These are phyloP conservation scores for Poeciliopsis gracilis DNA, from an alignment of 2,797 vertebrate species.

Conservation along the genomic window DNA sequence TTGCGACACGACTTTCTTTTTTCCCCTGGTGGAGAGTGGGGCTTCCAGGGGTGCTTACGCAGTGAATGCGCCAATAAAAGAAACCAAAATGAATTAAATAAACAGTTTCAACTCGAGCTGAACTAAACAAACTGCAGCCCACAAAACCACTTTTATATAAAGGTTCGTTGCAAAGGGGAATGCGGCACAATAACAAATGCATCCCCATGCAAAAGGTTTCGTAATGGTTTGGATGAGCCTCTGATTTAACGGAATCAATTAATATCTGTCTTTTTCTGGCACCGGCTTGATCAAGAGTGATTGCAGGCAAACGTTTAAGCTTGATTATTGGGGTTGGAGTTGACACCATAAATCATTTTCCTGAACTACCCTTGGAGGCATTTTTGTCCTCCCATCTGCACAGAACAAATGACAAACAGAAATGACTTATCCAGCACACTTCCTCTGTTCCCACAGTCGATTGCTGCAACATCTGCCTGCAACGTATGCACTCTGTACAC, in stretches of 20 bases:
- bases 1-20: neutral
- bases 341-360: slow-evolving; percentile 44
- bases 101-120: neutral
- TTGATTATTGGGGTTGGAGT: slow-evolving; percentile 27
- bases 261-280: slow-evolving; percentile 1
- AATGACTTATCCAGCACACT: slow-evolving; percentile 56
- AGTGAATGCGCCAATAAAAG: neutral
- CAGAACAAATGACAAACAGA: slow-evolving; percentile 49
- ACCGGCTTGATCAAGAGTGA: slow-evolving; percentile 2
- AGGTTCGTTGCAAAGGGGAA: neutral
- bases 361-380: slow-evolving; percentile 45
- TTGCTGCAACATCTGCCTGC: slow-evolving; percentile 58
- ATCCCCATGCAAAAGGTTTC: neutral
- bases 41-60: too few species aligned
- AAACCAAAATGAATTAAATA: slow-evolving; percentile 5
- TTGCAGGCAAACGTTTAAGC: slow-evolving; percentile 39
- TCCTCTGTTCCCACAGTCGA: slow-evolving; percentile 52
- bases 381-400: slow-evolving; percentile 52
- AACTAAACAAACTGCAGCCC: neutral
- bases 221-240: slow-evolving; percentile 4
- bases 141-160: neutral
- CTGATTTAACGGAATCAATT: neutral
- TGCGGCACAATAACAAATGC: neutral
- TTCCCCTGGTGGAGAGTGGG: neutral
- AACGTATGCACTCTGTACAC: slow-evolving; percentile 15